A percentile compares a stretch with the other conserved stretches of the same genome.
phyloP scores from a whole-genome alignment of 2,113 vertebrate species.

The Dromas ardeola region DNA sequence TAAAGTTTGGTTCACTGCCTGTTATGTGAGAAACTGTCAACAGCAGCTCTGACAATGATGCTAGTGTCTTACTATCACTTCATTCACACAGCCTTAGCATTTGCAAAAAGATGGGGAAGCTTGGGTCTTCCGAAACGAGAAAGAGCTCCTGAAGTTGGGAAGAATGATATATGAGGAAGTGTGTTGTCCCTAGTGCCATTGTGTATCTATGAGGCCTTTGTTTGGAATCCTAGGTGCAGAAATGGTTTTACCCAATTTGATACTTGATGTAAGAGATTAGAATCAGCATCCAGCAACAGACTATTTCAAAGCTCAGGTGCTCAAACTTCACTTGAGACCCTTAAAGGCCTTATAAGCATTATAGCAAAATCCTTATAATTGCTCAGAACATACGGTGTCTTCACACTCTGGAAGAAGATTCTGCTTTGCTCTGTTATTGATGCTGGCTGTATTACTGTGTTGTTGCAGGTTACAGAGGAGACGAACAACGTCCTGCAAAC shows the following conservation, averaged over 20 bases:
- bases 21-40: background rate
- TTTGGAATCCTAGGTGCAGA: background rate
- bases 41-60: background rate
- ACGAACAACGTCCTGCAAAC: conserved; percentile 86
- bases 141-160: background rate
- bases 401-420: background rate
- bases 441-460: background rate
- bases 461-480: conserved; percentile 89
- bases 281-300: background rate
- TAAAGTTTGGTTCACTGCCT: background rate
- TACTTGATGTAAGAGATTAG: background rate
- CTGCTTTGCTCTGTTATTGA: background rate
- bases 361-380: background rate
- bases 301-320: background rate
- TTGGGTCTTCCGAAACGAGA: background rate
- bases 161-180: background rate
- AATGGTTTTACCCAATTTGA: background rate
- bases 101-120: background rate
- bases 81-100: background rate
- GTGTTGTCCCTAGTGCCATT: background rate
- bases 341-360: background rate
- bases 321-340: background rate
- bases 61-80: background rate
- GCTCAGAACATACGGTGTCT: background rate
- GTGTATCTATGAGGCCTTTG: background rate